Evolutionary conservation across 2,113 vertebrate genomes (phyloP).

Genomic region (Sinocyclocheilus grahami): DNA sequence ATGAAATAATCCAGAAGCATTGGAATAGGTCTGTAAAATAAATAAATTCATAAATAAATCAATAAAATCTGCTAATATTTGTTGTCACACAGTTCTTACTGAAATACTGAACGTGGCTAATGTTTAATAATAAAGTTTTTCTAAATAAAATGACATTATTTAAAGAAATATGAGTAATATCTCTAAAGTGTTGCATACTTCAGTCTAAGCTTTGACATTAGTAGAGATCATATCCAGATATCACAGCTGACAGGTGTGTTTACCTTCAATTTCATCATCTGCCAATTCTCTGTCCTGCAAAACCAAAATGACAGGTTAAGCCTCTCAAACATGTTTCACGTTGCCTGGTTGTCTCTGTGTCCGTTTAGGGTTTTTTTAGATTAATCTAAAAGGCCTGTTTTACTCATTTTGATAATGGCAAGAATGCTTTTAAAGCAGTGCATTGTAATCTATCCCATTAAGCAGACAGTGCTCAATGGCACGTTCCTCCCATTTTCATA

Average conservation of each 20-base stretch:
- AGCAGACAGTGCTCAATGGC: neutral
- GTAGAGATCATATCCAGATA: neutral
- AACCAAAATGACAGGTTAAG: slow-evolving; percentile 36
- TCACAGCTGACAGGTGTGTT: slow-evolving; percentile 22
- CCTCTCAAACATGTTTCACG: neutral
- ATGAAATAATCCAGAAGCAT: no score
- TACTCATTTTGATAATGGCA: neutral
- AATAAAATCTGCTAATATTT: no score
- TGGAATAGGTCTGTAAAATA: no score
- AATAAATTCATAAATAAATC: no score
- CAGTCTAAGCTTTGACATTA: neutral
- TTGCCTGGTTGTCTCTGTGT: neutral
- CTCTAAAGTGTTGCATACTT: neutral
- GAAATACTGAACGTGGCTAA: no score
- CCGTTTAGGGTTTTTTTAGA: neutral
- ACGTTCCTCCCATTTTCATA: neutral
- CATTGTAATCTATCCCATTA: neutral
- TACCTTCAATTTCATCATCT: slow-evolving; percentile 81
- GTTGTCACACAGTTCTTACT: no score
- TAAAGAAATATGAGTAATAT: no score
- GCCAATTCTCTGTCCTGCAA: slow-evolving; percentile 73
- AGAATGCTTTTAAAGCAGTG: neutral
- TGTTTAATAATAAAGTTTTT: no score
- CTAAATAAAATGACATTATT: neutral
- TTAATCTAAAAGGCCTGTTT: slow-evolving; percentile 7